phyloP scores from a whole-genome alignment of 2,888 invertebrate genomes.

The Epiperipatus broadwayi region DNA sequence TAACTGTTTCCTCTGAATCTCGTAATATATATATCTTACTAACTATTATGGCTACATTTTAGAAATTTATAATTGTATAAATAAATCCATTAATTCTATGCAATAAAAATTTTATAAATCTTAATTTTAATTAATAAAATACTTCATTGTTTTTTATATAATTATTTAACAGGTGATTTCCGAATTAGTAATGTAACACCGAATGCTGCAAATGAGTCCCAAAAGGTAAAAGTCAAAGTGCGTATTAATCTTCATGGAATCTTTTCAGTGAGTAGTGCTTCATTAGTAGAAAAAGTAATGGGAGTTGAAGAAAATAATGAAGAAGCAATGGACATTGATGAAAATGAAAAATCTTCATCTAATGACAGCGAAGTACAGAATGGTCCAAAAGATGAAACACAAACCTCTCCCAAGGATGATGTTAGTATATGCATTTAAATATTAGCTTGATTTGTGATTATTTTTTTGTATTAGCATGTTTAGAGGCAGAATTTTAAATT shows the following conservation, averaged over 20 bases:
- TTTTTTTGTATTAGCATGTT: no score
- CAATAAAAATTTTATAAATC: no score
- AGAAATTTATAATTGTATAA: no score
- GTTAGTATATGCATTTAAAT: background rate
- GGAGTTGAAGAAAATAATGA: slow-evolving; percentile 33
- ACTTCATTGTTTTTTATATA: no score
- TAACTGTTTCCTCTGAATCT: no score
- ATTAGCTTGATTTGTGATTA: no score
- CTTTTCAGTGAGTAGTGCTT: slow-evolving; percentile 65
- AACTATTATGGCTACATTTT: no score
- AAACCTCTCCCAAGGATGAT: slow-evolving; percentile 15
- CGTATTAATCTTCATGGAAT: slow-evolving; percentile 83
- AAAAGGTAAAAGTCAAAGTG: slow-evolving; percentile 88
- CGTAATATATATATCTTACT: no score
- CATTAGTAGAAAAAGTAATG: slow-evolving; percentile 35
- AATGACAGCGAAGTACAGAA: slow-evolving; percentile 17
- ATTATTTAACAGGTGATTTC: slow-evolving; percentile 29
- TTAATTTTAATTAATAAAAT: no score
- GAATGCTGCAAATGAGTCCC: slow-evolving; percentile 66
- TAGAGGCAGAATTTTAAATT: no score
- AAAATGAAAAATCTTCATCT: slow-evolving; percentile 11
- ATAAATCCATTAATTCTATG: no score
- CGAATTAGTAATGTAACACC: slow-evolving; percentile 43
- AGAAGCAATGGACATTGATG: slow-evolving; percentile 25
- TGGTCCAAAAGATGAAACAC: slow-evolving; percentile 20